Conservation (phyloP, 1,140 invertebrate genomes). For the Heliconius himera region DNA sequence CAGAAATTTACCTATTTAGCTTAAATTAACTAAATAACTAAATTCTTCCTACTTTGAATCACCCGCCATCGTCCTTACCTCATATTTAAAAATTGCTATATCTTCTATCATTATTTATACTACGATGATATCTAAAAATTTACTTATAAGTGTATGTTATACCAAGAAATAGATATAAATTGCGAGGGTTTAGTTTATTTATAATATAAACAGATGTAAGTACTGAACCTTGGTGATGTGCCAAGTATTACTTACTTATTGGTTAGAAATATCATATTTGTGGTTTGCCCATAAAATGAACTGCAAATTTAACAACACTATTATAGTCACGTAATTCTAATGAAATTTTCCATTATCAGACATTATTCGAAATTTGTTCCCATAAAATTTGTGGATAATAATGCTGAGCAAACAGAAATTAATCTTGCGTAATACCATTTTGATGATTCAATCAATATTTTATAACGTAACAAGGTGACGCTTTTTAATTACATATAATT, state of each 20-base stretch:
- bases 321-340: not conserved
- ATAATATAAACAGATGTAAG: conserved; percentile 22
- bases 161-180: not conserved
- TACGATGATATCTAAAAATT: not conserved
- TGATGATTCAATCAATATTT: not conserved
- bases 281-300: not conserved
- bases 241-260: conserved; percentile 24
- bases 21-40: too few relatives aligned
- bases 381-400: conserved; percentile 15
- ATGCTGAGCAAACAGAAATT: not conserved
- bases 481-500: too few relatives aligned
- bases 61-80: too few relatives aligned
- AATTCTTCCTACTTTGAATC: too few relatives aligned
- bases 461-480: not conserved
- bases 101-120: not conserved
- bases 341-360: not conserved
- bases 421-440: conserved; percentile 18
- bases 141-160: not conserved
- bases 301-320: not conserved
- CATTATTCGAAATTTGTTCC: conserved; percentile 8
- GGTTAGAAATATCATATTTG: conserved; percentile 31
- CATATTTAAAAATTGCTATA: too few relatives aligned
- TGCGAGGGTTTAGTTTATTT: conserved; percentile 15
- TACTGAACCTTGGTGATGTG: conserved; percentile 25
- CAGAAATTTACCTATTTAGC: too few relatives aligned